These are phyloP conservation scores for Oenanthe oenanthe DNA, from an alignment of 2,113 vertebrate genomes.

Conservation along the genomic window DNA sequence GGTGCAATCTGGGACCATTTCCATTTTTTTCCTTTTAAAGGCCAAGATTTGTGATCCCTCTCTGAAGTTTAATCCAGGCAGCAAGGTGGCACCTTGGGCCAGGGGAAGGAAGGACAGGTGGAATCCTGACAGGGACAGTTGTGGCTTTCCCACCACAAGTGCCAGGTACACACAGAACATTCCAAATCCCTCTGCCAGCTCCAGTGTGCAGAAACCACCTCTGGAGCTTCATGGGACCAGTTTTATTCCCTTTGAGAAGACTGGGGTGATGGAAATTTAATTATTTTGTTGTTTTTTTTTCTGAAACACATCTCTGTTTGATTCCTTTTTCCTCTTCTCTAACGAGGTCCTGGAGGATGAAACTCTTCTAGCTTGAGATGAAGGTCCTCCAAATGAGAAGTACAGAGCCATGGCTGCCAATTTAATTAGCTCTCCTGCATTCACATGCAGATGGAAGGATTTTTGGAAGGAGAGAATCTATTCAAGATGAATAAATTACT, in stretches of 20 bases:
- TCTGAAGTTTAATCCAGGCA: background rate
- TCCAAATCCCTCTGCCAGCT: background rate
- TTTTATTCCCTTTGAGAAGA: background rate
- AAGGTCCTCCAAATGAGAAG: slow-evolving; percentile 27
- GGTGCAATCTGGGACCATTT: background rate
- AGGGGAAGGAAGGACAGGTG: background rate
- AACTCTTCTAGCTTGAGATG: background rate
- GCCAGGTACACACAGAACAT: background rate
- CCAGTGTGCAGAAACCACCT: background rate
- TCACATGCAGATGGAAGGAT: background rate
- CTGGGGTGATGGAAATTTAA: background rate
- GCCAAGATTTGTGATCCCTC: background rate
- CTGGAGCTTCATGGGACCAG: background rate
- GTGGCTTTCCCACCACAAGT: background rate
- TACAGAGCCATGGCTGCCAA: background rate
- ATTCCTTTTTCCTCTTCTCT: background rate
- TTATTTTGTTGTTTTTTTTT: background rate
- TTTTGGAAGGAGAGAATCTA: slow-evolving; percentile 17
- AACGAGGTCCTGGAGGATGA: background rate
- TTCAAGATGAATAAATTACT: background rate
- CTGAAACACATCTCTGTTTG: background rate
- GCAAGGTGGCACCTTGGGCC: background rate
- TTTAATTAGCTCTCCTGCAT: slow-evolving; percentile 8
- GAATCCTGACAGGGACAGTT: background rate
- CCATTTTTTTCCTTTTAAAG: background rate